Percentiles rank a stretch among this genome's conserved stretches.
Conservation (phyloP, 2,888 invertebrate genomes). For the Luperina nickerlii region DNA sequence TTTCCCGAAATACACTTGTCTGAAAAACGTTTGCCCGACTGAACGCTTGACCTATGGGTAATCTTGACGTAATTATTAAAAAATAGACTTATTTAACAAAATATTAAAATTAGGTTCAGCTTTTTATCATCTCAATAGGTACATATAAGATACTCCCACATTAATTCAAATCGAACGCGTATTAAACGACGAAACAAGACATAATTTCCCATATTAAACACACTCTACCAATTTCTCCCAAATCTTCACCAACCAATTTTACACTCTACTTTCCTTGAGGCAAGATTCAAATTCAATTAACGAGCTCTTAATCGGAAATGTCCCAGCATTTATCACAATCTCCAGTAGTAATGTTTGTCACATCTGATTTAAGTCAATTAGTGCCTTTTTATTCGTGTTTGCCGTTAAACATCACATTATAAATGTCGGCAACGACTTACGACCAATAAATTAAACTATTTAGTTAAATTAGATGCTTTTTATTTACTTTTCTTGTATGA, state of each 20-base stretch:
- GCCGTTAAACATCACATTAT: constrained; percentile 61
- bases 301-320: constrained; percentile 45
- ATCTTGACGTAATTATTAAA: too few relatives aligned
- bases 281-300: constrained; percentile 34
- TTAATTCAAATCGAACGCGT: constrained; percentile 20
- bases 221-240: constrained; percentile 4
- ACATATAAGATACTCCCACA: constrained; percentile 1
- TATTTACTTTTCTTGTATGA: constrained; percentile 60
- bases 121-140: background rate
- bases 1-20: too few relatives aligned
- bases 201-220: constrained; percentile 20
- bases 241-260: background rate
- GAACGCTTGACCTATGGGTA: too few relatives aligned
- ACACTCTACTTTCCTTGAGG: background rate
- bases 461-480: constrained; percentile 61
- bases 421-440: constrained; percentile 56
- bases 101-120: background rate
- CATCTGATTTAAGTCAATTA: constrained; percentile 73
- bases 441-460: constrained; percentile 65
- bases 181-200: constrained; percentile 36
- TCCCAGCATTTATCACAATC: constrained; percentile 64
- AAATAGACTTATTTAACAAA: background rate
- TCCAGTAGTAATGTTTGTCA: constrained; percentile 68
- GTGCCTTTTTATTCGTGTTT: constrained; percentile 62
- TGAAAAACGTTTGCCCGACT: too few relatives aligned